Evolutionary conservation across 2,797 vertebrate species (phyloP).

Genomic region (Sciaenops ocellatus): DNA sequence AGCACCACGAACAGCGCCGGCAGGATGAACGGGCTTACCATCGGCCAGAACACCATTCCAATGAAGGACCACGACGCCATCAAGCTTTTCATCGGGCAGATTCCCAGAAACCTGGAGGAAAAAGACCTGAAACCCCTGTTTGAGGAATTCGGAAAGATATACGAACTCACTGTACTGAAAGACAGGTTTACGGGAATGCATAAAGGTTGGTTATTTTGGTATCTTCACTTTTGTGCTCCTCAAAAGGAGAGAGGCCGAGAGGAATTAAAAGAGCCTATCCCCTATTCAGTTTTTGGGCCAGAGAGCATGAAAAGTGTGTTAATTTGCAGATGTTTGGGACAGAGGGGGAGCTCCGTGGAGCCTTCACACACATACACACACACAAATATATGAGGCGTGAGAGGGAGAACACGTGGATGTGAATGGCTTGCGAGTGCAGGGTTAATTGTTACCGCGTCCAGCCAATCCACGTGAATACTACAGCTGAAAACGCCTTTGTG

Average conservation of each 20-base stretch:
- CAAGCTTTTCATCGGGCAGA: conserved; percentile 99
- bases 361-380: conserved; percentile 30
- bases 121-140: conserved; percentile 98
- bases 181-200: conserved; percentile 99
- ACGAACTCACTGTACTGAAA: conserved; percentile 99
- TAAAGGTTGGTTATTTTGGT: conserved; percentile 91
- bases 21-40: conserved; percentile 93
- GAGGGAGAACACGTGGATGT: conserved; percentile 73
- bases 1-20: conserved; percentile 94
- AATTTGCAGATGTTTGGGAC: conserved; percentile 72
- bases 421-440: conserved; percentile 57
- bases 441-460: conserved; percentile 73
- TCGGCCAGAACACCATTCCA: conserved; percentile 92
- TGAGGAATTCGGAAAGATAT: conserved; percentile 99
- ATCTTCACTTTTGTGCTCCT: conserved; percentile 47
- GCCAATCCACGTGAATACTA: conserved; percentile 81
- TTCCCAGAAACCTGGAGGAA: conserved; percentile 98
- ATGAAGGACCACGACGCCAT: conserved; percentile 99
- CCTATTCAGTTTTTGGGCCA: conserved; percentile 43
- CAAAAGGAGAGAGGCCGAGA: not conserved
- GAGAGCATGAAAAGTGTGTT: conserved; percentile 64
- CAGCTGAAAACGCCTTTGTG: conserved; percentile 80
- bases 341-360: conserved; percentile 62
- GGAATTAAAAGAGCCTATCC: conserved; percentile 19
- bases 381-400: conserved; percentile 13